Percentiles rank a stretch among this genome's conserved stretches.
phyloP scores from a whole-genome alignment of 2,113 vertebrate genomes.

The Tupaia tana region DNA sequence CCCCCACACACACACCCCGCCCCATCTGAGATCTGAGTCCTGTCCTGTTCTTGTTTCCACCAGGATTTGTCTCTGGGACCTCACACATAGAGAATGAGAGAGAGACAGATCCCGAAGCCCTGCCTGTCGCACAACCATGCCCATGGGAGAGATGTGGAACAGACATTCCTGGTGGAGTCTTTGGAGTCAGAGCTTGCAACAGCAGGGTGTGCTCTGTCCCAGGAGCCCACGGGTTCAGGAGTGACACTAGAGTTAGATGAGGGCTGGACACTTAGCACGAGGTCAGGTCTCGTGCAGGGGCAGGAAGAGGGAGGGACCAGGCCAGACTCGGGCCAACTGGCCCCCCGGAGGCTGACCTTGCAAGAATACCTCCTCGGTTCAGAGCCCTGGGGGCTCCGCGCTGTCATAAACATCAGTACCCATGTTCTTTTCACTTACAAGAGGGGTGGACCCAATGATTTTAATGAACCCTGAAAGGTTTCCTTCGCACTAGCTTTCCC shows the following conservation, averaged over 20 bases:
- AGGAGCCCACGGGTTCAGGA: not conserved
- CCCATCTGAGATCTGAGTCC: not conserved
- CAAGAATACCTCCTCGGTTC: not conserved
- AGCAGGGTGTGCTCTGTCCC: not conserved
- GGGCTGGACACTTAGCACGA: not conserved
- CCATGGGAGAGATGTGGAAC: not conserved
- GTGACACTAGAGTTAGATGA: not conserved
- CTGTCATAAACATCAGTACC: not conserved
- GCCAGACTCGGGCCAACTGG: not conserved
- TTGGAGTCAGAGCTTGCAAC: fast-evolving
- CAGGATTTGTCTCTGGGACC: not conserved
- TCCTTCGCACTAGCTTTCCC: not conserved
- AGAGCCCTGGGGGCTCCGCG: not conserved
- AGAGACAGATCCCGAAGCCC: not conserved
- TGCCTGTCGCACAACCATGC: not conserved
- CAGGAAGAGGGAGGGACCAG: not conserved
- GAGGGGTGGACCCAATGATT: not conserved
- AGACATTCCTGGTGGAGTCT: not conserved
- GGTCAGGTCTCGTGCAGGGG: fast-evolving
- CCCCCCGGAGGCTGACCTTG: fast-evolving
- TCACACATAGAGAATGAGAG: not conserved
- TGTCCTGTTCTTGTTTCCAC: not conserved
- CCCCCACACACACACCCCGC: too few relatives aligned
- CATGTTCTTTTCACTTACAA: not conserved
- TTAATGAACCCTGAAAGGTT: not conserved